phyloP scores from a whole-genome alignment of 2,888 invertebrate genomes.

The Molanna angustata region DNA sequence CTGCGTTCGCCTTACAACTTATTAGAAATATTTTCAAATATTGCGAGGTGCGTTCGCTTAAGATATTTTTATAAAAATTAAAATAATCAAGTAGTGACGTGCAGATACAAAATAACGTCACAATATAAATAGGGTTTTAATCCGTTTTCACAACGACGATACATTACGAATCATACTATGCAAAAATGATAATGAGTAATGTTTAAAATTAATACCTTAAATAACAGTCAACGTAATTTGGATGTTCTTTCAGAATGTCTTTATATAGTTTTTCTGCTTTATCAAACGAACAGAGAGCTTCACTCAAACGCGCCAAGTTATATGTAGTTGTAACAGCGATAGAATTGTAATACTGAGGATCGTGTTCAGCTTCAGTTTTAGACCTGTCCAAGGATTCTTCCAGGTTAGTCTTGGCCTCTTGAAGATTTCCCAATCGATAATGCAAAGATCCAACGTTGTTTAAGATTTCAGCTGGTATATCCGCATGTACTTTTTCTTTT shows the following conservation, averaged over 20 bases:
- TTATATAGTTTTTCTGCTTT: constrained; percentile 96
- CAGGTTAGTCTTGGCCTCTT: constrained; percentile 80
- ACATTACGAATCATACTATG: too few species aligned
- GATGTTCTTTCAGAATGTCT: constrained; percentile 94
- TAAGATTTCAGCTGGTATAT: constrained; percentile 95
- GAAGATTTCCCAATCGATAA: constrained; percentile 82
- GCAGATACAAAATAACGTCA: too few species aligned
- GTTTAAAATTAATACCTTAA: constrained; percentile 56
- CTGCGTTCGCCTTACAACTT: too few species aligned
- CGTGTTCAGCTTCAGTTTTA: constrained; percentile 79
- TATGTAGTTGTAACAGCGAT: constrained; percentile 96
- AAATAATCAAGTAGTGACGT: too few species aligned
- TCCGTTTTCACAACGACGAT: too few species aligned
- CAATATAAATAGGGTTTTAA: too few species aligned
- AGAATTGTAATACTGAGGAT: constrained; percentile 92
- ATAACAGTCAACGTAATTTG: constrained; percentile 96
- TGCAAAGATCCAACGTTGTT: constrained; percentile 97
- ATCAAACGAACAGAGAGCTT: constrained; percentile 89
- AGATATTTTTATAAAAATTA: too few species aligned
- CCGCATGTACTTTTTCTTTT: constrained; percentile 88
- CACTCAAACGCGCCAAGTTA: constrained; percentile 91
- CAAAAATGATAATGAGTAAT: too few species aligned
- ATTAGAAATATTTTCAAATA: too few species aligned
- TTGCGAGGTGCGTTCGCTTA: too few species aligned
- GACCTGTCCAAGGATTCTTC: constrained; percentile 82